These are phyloP conservation scores for Agriopis marginaria DNA, from an alignment of 2,888 invertebrate species.

Conservation along the genomic window DNA sequence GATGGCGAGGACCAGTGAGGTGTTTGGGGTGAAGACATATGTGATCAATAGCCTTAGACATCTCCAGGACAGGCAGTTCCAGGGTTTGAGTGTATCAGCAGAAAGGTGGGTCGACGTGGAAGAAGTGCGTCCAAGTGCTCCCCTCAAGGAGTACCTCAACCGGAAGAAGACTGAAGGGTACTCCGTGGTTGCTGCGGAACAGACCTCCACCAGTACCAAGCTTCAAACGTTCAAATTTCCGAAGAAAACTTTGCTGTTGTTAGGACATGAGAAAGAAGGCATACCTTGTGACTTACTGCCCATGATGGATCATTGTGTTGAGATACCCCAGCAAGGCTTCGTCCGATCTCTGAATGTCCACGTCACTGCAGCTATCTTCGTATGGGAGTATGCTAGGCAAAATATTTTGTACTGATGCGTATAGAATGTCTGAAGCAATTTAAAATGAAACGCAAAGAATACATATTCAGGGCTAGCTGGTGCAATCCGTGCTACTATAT, in stretches of 20 bases:
- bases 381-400: slow-evolving; percentile 96
- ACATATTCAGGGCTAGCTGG: too few relatives aligned
- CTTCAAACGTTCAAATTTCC: slow-evolving; percentile 92
- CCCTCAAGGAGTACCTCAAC: slow-evolving; percentile 90
- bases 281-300: slow-evolving; percentile 94
- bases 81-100: slow-evolving; percentile 94
- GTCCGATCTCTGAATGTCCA: slow-evolving; percentile 97
- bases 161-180: slow-evolving; percentile 91
- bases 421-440: too few relatives aligned
- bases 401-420: slow-evolving; percentile 82
- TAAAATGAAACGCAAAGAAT: too few relatives aligned
- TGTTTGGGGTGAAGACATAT: slow-evolving; percentile 92
- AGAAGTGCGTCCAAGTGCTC: slow-evolving; percentile 89
- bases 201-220: slow-evolving; percentile 92
- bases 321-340: slow-evolving; percentile 96
- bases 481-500: too few relatives aligned
- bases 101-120: slow-evolving; percentile 94
- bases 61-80: slow-evolving; percentile 92
- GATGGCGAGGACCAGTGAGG: slow-evolving; percentile 96
- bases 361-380: slow-evolving; percentile 96
- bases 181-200: slow-evolving; percentile 95
- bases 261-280: slow-evolving; percentile 97
- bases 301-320: slow-evolving; percentile 93
- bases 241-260: slow-evolving; percentile 91
- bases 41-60: slow-evolving; percentile 90